Percentiles rank a stretch among this genome's conserved stretches.
These are phyloP conservation scores for Ornithoptera alexandrae DNA, from an alignment of 2,888 invertebrate genomes.

Conservation along the genomic window DNA sequence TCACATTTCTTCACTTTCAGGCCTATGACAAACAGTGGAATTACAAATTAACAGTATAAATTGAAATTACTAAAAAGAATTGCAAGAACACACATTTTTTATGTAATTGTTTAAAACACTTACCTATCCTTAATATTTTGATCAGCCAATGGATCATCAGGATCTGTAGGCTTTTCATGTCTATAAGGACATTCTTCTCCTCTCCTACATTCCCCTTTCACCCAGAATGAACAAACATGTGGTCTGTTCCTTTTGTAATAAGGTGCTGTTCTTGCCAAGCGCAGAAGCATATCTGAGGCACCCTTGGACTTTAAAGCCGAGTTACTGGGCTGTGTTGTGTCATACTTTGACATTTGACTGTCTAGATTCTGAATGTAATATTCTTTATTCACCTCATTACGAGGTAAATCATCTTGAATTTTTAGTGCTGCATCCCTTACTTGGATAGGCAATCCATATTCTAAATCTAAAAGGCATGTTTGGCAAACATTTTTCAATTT, in stretches of 20 bases:
- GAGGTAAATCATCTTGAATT: conserved; percentile 93
- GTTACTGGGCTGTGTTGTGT: conserved; percentile 78
- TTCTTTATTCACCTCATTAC: conserved; percentile 96
- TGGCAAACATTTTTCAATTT: conserved; percentile 97
- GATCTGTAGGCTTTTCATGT: conserved; percentile 97
- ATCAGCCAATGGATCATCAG: conserved; percentile 97
- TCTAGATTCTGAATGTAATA: conserved; percentile 96
- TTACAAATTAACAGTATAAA: too few species aligned
- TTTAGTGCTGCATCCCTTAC: conserved; percentile 95
- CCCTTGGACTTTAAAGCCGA: conserved; percentile 86
- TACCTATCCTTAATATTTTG: conserved; percentile 95
- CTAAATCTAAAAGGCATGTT: conserved; percentile 95
- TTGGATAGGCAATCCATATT: conserved; percentile 93
- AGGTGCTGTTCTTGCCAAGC: conserved; percentile 94
- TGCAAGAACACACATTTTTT: background rate
- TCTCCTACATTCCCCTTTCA: conserved; percentile 97
- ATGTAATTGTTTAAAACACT: conserved; percentile 31
- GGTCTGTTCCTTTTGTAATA: conserved; percentile 97
- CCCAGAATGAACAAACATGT: conserved; percentile 98
- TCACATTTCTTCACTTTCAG: too few species aligned
- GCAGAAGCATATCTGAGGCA: conserved; percentile 89
- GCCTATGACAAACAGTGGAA: too few species aligned
- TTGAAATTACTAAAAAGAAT: too few species aligned
- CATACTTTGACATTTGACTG: conserved; percentile 81
- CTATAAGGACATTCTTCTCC: conserved; percentile 98